Conservation (phyloP, 2,888 invertebrate species). For the Drosophila aldrichi region DNA sequence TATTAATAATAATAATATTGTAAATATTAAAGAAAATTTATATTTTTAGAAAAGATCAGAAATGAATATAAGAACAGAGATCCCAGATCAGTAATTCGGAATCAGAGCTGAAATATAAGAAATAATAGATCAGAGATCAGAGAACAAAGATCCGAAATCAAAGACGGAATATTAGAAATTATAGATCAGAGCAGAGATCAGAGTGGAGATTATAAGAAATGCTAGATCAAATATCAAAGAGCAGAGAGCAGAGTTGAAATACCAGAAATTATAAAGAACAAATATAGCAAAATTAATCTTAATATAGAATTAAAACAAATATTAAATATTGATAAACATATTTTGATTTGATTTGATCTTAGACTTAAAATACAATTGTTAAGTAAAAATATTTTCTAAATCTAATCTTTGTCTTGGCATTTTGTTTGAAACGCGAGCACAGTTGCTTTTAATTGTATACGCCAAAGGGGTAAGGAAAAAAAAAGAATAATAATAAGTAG, state of each 20-base stretch:
- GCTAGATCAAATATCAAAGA: background rate
- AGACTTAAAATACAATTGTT: background rate
- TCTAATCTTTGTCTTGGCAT: conserved; percentile 9
- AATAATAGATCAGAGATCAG: background rate
- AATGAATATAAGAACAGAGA: too few relatives aligned
- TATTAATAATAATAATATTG: background rate
- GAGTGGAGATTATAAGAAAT: too few relatives aligned
- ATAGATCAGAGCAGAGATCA: too few relatives aligned
- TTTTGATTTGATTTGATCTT: background rate
- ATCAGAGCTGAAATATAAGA: background rate
- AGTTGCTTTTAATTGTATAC: conserved; percentile 66
- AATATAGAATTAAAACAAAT: too few relatives aligned
- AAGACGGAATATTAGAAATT: too few relatives aligned
- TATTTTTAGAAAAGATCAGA: too few relatives aligned
- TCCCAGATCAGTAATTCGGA: too few relatives aligned
- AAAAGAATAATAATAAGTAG: conserved; percentile 45
- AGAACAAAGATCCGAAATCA: too few relatives aligned
- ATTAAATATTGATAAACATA: too few relatives aligned
- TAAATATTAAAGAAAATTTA: background rate
- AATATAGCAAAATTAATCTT: too few relatives aligned
- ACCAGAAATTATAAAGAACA: background rate
- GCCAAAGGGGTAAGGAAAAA: conserved; percentile 6
- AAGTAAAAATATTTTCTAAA: background rate
- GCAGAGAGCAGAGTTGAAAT: background rate
- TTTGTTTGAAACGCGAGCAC: conserved; percentile 41